Conservation (phyloP, 2,888 invertebrate species). For the Ectemnius continuus region DNA sequence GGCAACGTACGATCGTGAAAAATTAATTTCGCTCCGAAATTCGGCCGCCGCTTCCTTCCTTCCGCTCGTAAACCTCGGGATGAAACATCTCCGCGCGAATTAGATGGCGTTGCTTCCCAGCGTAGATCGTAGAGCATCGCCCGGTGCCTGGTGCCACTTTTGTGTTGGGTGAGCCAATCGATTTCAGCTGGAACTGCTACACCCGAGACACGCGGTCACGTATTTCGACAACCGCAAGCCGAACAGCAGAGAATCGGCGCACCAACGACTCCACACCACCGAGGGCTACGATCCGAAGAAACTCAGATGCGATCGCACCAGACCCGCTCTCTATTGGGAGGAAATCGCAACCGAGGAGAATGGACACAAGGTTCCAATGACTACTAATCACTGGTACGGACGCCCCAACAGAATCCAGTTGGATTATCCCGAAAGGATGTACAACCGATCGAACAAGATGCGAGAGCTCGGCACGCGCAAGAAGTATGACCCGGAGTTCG, state of each 20-base stretch:
- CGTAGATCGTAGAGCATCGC: neutral
- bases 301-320: conserved; percentile 65
- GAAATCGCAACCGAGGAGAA: conserved; percentile 66
- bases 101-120: neutral
- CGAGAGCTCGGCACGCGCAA: conserved; percentile 34
- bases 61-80: neutral
- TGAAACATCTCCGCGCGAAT: conserved; percentile 11
- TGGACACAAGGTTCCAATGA: conserved; percentile 60
- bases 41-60: too few species aligned
- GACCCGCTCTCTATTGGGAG: conserved; percentile 59
- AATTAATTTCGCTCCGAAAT: too few species aligned
- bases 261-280: conserved; percentile 64
- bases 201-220: conserved; percentile 58
- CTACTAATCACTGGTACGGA: conserved; percentile 65
- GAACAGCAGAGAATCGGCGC: conserved; percentile 49
- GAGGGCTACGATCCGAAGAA: conserved; percentile 63
- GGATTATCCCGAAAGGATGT: conserved; percentile 65
- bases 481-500: too few species aligned
- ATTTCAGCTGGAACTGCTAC: conserved; percentile 65
- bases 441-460: conserved; percentile 53
- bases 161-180: conserved; percentile 13
- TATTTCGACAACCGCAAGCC: conserved; percentile 61
- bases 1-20: too few species aligned
- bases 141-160: neutral
- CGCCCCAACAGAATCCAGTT: conserved; percentile 65